A percentile compares a stretch with the other conserved stretches of the same genome.
Conservation (phyloP, 2,113 vertebrate species). For the Regulus satrapa region DNA sequence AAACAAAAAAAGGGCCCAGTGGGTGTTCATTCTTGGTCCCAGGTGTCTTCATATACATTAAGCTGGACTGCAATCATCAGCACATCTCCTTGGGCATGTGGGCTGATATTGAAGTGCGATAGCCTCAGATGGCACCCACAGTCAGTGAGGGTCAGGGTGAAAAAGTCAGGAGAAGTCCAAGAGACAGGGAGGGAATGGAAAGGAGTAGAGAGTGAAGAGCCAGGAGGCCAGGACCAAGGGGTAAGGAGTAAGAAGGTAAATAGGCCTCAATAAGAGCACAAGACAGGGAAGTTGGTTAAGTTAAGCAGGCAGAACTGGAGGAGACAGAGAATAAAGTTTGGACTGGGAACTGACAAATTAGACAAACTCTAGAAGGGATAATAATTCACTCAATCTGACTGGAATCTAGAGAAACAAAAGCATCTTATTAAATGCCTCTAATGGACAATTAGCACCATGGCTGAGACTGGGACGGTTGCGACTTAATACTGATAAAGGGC, state of each 20-base stretch:
- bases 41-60: background rate
- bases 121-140: background rate
- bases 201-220: background rate
- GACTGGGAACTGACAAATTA: background rate
- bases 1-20: background rate
- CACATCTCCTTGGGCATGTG: background rate
- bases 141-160: background rate
- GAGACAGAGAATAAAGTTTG: background rate
- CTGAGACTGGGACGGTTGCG: background rate
- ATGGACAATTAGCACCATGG: background rate
- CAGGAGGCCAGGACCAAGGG: background rate
- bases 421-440: background rate
- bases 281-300: background rate
- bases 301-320: background rate
- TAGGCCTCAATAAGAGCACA: background rate
- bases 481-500: background rate
- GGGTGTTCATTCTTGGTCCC: background rate
- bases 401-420: background rate
- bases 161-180: background rate
- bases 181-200: background rate
- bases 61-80: background rate
- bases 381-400: background rate
- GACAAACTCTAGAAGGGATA: background rate
- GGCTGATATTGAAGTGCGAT: background rate
- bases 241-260: background rate